phyloP scores from a whole-genome alignment of 2,888 invertebrate species.

The Acrobeloides nanus region DNA sequence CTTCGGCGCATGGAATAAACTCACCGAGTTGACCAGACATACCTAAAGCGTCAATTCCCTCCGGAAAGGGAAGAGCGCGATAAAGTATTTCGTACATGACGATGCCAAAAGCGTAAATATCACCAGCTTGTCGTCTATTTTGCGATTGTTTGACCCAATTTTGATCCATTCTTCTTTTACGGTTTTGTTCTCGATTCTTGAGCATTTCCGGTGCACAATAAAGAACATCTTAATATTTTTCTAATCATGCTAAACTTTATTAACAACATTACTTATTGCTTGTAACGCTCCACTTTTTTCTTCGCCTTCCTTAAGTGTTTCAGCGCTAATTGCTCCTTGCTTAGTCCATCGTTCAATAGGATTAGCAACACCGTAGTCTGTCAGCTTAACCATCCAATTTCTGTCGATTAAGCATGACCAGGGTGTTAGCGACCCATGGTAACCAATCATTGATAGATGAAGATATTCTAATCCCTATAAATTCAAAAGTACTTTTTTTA shows the following conservation, averaged over 20 bases:
- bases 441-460: constrained; percentile 42
- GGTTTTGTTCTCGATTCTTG: constrained; percentile 37
- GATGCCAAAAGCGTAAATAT: constrained; percentile 47
- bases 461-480: constrained; percentile 41
- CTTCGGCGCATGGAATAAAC: too few relatives aligned
- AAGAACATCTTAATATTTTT: constrained; percentile 23
- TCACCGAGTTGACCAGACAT: too few relatives aligned
- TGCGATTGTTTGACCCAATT: constrained; percentile 38
- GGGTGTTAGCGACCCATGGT: constrained; percentile 44
- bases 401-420: constrained; percentile 48
- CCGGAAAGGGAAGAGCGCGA: constrained; percentile 36
- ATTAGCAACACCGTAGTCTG: constrained; percentile 47
- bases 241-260: not conserved
- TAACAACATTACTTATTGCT: constrained; percentile 26
- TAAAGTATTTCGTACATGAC: constrained; percentile 50
- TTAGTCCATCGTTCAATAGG: constrained; percentile 47
- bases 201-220: constrained; percentile 44
- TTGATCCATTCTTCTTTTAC: constrained; percentile 36
- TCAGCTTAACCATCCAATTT: constrained; percentile 49
- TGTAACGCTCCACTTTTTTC: constrained; percentile 39
- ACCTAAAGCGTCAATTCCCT: constrained; percentile 21
- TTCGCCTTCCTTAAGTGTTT: constrained; percentile 37
- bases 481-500: not conserved
- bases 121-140: constrained; percentile 30
- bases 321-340: constrained; percentile 33